phyloP scores from a whole-genome alignment of 2,888 invertebrate species.

The Lydus trimaculatus region DNA sequence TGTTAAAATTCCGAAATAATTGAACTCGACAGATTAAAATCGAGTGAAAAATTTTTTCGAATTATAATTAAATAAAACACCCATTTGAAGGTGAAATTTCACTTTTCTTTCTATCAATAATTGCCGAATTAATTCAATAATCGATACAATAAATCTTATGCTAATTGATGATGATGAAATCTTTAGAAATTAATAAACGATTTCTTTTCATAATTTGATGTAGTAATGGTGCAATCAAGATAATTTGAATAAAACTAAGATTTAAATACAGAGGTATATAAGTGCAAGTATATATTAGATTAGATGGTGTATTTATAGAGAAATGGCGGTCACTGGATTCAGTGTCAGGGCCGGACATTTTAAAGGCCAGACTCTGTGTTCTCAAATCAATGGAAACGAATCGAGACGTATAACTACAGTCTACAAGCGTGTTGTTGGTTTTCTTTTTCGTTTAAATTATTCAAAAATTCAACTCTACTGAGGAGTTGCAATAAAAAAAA shows the following conservation, averaged over 20 bases:
- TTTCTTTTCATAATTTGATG: too few species aligned
- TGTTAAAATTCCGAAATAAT: not conserved
- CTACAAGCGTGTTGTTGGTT: not conserved
- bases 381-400: not conserved
- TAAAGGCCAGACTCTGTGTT: not conserved
- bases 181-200: not conserved
- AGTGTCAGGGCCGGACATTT: slow-evolving; percentile 9
- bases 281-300: not conserved
- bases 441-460: not conserved
- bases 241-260: not conserved
- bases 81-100: not conserved
- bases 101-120: not conserved
- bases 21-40: not conserved
- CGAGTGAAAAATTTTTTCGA: too few species aligned
- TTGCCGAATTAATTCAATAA: not conserved
- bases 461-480: not conserved
- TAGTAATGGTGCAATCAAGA: too few species aligned
- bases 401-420: not conserved
- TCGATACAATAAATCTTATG: not conserved
- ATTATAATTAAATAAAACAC: not conserved
- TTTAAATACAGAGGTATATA: not conserved
- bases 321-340: slow-evolving; percentile 2
- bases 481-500: too few species aligned
- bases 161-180: not conserved
- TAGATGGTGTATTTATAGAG: not conserved